Conservation (phyloP, 2,888 invertebrate species). For the Plagodis pulveraria region DNA sequence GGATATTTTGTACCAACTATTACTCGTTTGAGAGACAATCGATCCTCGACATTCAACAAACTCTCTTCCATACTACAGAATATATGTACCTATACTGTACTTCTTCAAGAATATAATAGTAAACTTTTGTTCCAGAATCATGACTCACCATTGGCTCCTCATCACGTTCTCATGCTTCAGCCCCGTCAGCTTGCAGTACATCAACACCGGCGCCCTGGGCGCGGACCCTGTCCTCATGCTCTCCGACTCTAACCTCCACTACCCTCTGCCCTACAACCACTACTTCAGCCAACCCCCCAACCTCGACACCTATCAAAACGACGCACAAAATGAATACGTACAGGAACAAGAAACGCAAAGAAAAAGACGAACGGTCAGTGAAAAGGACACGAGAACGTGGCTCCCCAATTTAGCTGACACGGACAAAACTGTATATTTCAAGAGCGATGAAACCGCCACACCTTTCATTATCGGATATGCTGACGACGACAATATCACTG, state of each 20-base stretch:
- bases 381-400: constrained; percentile 53
- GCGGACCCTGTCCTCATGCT: constrained; percentile 53
- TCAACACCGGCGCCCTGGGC: constrained; percentile 56
- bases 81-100: no score
- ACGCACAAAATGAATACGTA: constrained; percentile 37
- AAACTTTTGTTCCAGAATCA: constrained; percentile 61
- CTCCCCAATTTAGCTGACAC: constrained; percentile 56
- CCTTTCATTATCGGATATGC: constrained; percentile 44
- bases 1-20: no score
- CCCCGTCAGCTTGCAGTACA: constrained; percentile 69
- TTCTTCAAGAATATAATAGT: neutral
- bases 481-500: constrained; percentile 52
- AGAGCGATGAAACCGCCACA: constrained; percentile 46
- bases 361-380: constrained; percentile 48
- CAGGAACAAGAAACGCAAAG: constrained; percentile 30
- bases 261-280: constrained; percentile 56
- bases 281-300: constrained; percentile 53
- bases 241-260: constrained; percentile 49
- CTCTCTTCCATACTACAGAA: no score
- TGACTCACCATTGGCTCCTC: constrained; percentile 72
- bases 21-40: no score
- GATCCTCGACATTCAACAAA: no score
- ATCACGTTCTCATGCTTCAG: constrained; percentile 70
- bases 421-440: constrained; percentile 55
- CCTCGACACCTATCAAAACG: constrained; percentile 39